A percentile compares a stretch with the other conserved stretches of the same genome.
phyloP scores from a whole-genome alignment of 2,888 invertebrate species.

The Melieria picta region DNA sequence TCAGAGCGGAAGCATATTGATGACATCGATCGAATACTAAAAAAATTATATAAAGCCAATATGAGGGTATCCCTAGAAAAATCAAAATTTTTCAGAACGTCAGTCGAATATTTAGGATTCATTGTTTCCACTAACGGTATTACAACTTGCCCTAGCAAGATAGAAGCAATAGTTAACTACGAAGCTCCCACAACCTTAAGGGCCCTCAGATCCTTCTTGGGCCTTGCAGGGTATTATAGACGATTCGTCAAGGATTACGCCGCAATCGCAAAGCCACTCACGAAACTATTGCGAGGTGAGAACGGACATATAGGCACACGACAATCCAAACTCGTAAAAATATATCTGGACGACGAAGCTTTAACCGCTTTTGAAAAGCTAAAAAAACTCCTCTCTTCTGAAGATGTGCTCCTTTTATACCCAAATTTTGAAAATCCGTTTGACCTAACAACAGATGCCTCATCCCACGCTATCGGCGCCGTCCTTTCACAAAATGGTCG shows the following conservation, averaged over 20 bases:
- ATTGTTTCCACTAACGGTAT: constrained; percentile 3
- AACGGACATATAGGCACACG: constrained; percentile 32
- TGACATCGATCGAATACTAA: constrained; percentile 12
- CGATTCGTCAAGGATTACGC: constrained; percentile 32
- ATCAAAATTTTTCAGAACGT: constrained; percentile 15
- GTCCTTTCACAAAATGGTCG: constrained; percentile 30
- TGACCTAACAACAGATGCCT: constrained; percentile 37
- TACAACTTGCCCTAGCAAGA: constrained; percentile 19
- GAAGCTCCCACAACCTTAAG: constrained; percentile 23
- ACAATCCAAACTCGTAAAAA: constrained; percentile 21
- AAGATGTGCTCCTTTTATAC: constrained; percentile 31
- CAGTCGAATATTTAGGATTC: constrained; percentile 19
- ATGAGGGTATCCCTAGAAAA: constrained; percentile 19
- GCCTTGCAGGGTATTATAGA: constrained; percentile 25
- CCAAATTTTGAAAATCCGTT: constrained; percentile 34
- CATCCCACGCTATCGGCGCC: constrained; percentile 10
- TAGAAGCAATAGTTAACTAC: constrained; percentile 29
- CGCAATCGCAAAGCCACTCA: constrained; percentile 25
- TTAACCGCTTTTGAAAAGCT: constrained; percentile 27
- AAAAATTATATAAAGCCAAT: constrained; percentile 11
- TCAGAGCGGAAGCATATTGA: constrained; percentile 10
- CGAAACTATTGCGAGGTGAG: constrained; percentile 35
- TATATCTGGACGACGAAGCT: constrained; percentile 32
- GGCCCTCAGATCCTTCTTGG: constrained; percentile 19
- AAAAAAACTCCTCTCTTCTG: constrained; percentile 30